These are phyloP conservation scores for Rapana venosa DNA, from an alignment of 2,888 invertebrate genomes.

Conservation along the genomic window DNA sequence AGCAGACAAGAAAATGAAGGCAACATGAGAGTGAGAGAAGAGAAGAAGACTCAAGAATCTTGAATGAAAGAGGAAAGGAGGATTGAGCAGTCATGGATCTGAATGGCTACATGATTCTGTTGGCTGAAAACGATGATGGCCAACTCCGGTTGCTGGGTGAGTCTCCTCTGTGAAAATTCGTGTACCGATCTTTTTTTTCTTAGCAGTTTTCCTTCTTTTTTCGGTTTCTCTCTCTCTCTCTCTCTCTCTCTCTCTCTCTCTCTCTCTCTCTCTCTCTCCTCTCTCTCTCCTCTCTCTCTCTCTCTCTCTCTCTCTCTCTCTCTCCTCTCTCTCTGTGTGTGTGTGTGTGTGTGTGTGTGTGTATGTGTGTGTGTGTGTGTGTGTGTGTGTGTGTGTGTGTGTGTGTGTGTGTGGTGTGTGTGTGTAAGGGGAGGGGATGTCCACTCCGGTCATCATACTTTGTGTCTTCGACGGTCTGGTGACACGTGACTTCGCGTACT, in stretches of 20 bases:
- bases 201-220: background rate
- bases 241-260: background rate
- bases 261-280: background rate
- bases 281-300: background rate
- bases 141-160: conserved; percentile 63
- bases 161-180: conserved; percentile 38
- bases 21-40: too few species aligned
- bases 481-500: too few species aligned
- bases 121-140: conserved; percentile 59
- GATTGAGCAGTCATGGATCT: conserved; percentile 57
- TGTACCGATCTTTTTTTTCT: background rate
- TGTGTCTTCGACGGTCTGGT: too few species aligned
- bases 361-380: conserved; percentile 8
- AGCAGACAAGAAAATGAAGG: too few species aligned
- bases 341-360: conserved; percentile 16
- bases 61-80: background rate
- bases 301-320: background rate
- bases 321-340: background rate
- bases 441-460: too few species aligned
- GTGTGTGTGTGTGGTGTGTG: background rate
- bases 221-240: background rate
- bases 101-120: conserved; percentile 66
- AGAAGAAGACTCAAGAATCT: background rate
- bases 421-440: too few species aligned
- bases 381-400: conserved; percentile 16